Percentiles rank a stretch among this genome's conserved stretches.
These are phyloP conservation scores for Ctenicera cuprea DNA, from an alignment of 2,888 invertebrate genomes.

Conservation along the genomic window DNA sequence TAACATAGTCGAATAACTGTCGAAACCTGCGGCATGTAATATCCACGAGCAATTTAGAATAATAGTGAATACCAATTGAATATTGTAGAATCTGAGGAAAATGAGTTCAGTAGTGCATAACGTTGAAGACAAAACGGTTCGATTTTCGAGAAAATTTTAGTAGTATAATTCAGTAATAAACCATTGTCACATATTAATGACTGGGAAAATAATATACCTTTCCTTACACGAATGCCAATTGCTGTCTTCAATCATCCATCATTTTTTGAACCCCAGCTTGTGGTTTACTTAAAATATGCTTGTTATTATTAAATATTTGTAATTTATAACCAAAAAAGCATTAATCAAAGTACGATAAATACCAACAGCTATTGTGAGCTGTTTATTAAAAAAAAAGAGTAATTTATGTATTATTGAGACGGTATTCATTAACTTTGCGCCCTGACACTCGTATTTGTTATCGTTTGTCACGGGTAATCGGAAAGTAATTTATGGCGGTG, in stretches of 20 bases:
- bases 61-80: too few species aligned
- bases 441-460: conserved; percentile 45
- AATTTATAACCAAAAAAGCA: conserved; percentile 19
- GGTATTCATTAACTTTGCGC: conserved; percentile 42
- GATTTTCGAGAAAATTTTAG: too few species aligned
- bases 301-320: conserved; percentile 21
- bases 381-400: conserved; percentile 28
- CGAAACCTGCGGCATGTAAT: too few species aligned
- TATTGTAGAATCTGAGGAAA: too few species aligned
- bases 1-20: too few species aligned
- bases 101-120: too few species aligned
- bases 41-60: too few species aligned
- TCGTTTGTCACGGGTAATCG: conserved; percentile 40
- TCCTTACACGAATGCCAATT: background rate
- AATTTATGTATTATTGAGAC: conserved; percentile 40
- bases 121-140: too few species aligned
- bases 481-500: conserved; percentile 28
- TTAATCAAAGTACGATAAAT: conserved; percentile 30
- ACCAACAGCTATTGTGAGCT: conserved; percentile 6
- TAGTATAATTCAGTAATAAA: too few species aligned
- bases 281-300: background rate
- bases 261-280: background rate
- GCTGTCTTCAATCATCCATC: background rate
- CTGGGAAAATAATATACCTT: too few species aligned
- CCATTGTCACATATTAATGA: background rate